Conservation (phyloP, 2,797 vertebrate species). For the Neolamprologus multifasciatus region DNA sequence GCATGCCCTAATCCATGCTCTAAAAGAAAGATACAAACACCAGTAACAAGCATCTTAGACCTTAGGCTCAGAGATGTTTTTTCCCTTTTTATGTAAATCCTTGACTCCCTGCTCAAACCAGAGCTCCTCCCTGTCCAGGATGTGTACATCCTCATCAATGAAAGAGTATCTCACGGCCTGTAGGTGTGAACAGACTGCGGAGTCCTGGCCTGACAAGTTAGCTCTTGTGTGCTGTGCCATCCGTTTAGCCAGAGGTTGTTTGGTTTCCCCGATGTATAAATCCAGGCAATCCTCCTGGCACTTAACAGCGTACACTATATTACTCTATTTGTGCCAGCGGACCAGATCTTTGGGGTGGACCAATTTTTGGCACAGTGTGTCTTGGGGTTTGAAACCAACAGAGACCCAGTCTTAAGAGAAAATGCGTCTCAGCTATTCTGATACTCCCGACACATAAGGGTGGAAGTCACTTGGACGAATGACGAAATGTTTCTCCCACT, state of each 20-base stretch:
- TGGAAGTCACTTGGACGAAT: neutral
- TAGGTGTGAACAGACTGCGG: neutral
- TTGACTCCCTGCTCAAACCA: neutral
- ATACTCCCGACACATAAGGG: neutral
- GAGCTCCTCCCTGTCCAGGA: neutral
- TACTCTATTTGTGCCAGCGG: neutral
- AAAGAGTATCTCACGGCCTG: neutral
- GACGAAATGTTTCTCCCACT: neutral
- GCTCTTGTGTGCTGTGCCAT: neutral
- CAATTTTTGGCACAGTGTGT: neutral
- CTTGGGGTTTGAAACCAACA: neutral
- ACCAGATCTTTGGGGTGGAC: neutral
- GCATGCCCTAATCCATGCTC: neutral
- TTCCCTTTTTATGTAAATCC: fast-evolving
- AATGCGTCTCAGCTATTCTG: neutral
- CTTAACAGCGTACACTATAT: neutral
- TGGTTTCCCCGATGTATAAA: neutral
- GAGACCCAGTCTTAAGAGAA: neutral
- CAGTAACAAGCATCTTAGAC: neutral
- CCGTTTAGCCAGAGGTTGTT: neutral
- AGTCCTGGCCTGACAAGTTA: neutral
- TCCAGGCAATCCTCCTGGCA: neutral
- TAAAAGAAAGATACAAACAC: neutral
- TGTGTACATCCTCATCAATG: neutral
- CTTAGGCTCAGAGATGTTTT: neutral